Evolutionary conservation across 2,888 invertebrate species (phyloP).

Genomic region (Cerastis leucographa): DNA sequence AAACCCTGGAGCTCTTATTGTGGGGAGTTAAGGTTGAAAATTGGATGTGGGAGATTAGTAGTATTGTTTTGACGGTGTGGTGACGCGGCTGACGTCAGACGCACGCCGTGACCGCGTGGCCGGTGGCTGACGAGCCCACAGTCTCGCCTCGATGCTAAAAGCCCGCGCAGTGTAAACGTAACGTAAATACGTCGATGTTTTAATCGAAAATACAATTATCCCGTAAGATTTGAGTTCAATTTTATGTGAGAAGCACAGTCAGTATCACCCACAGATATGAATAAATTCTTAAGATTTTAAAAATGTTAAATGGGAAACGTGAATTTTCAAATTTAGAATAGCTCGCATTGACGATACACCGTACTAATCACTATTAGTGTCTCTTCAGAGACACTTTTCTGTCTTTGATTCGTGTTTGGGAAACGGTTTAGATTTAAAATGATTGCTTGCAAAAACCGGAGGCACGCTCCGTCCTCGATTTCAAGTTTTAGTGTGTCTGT

Average conservation of each 20-base stretch:
- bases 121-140: conserved; percentile 82
- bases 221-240: background rate
- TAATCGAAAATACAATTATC: background rate
- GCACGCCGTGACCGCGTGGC: conserved; percentile 81
- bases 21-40: conserved; percentile 54
- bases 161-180: background rate
- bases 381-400: conserved; percentile 50
- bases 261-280: background rate
- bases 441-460: conserved; percentile 36
- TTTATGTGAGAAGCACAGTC: background rate
- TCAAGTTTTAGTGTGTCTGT: conserved; percentile 22
- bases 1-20: conserved; percentile 49
- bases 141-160: conserved; percentile 56
- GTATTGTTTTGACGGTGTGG: conserved; percentile 73
- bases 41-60: conserved; percentile 55
- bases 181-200: conserved; percentile 7
- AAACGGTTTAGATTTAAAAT: conserved; percentile 46
- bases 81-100: conserved; percentile 86
- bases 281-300: background rate
- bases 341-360: background rate
- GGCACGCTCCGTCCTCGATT: conserved; percentile 52
- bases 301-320: background rate
- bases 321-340: background rate
- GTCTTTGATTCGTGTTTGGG: conserved; percentile 46
- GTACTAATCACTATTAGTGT: background rate